Percentiles rank a stretch among this genome's conserved stretches.
phyloP scores from a whole-genome alignment of 2,888 invertebrate genomes.

The Drosophila rubida region DNA sequence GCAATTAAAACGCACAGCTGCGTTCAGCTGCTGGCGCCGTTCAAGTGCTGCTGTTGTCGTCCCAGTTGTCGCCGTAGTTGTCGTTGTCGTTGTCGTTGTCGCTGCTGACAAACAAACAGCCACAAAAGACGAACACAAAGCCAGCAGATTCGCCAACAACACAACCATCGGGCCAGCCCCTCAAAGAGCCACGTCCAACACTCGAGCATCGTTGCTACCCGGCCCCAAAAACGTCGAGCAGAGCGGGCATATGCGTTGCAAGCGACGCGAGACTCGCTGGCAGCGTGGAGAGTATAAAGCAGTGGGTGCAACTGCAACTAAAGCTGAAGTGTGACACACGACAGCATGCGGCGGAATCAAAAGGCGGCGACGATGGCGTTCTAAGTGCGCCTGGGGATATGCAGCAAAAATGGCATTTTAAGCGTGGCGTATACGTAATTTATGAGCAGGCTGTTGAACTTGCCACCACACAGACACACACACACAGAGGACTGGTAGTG shows the following conservation, averaged over 20 bases:
- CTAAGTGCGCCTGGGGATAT: slow-evolving; percentile 70
- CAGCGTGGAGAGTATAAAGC: too few relatives aligned
- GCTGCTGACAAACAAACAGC: slow-evolving; percentile 51
- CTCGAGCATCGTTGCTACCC: slow-evolving; percentile 41
- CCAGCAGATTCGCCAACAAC: slow-evolving; percentile 34
- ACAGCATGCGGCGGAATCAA: slow-evolving; percentile 42
- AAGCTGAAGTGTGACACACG: slow-evolving; percentile 33
- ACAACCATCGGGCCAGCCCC: slow-evolving; percentile 20
- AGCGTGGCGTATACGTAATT: slow-evolving; percentile 53
- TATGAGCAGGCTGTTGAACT: slow-evolving; percentile 50
- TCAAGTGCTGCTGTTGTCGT: slow-evolving; percentile 48
- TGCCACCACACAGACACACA: slow-evolving; percentile 2
- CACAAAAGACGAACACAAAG: slow-evolving; percentile 70
- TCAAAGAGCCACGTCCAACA: slow-evolving; percentile 52
- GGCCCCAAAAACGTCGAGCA: neutral
- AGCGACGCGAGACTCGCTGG: neutral
- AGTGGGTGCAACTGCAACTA: neutral
- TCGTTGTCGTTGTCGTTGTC: slow-evolving; percentile 29
- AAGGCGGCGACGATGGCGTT: slow-evolving; percentile 42
- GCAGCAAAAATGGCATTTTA: slow-evolving; percentile 70
- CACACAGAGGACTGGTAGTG: neutral
- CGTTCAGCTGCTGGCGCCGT: slow-evolving; percentile 35
- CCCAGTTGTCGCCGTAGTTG: slow-evolving; percentile 18
- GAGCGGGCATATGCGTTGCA: slow-evolving; percentile 14
- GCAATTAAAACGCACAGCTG: slow-evolving; percentile 70